Conservation (phyloP, 2,797 vertebrate genomes). For the Acrocephalus scirpaceus region DNA sequence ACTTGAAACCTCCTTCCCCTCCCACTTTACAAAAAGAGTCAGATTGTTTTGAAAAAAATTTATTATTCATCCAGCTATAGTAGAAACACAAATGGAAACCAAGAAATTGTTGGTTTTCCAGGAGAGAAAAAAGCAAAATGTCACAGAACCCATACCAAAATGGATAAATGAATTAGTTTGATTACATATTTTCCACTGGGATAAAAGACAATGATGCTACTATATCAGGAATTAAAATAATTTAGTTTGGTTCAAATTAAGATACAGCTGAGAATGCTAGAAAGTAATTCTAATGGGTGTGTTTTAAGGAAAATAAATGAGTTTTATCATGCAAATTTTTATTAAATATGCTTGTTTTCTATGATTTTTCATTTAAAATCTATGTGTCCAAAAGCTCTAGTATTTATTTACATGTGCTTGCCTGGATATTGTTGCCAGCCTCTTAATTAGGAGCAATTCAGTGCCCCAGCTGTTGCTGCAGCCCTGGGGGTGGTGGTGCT, state of each 20-base stretch:
- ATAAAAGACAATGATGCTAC: not conserved
- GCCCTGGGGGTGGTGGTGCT: not conserved
- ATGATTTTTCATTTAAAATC: not conserved
- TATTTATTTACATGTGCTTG: not conserved
- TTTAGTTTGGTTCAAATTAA: not conserved
- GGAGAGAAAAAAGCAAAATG: not conserved
- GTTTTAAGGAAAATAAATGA: not conserved
- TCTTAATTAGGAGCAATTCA: not conserved
- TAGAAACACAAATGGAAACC: not conserved
- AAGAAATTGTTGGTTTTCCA: not conserved
- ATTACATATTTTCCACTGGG: not conserved
- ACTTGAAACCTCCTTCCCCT: fast-evolving
- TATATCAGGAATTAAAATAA: not conserved
- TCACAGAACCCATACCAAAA: not conserved
- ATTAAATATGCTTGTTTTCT: not conserved
- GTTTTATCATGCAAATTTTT: not conserved
- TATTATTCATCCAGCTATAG: not conserved
- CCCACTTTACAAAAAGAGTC: not conserved
- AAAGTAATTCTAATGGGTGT: not conserved
- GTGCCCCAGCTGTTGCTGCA: not conserved
- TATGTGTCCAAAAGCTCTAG: not conserved
- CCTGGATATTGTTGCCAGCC: not conserved
- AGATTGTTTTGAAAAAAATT: not conserved
- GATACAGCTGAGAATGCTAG: not conserved
- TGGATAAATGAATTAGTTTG: slow-evolving; percentile 9